These are phyloP conservation scores for Bubalus kerabau DNA, from an alignment of 2,113 vertebrate species.

Conservation along the genomic window DNA sequence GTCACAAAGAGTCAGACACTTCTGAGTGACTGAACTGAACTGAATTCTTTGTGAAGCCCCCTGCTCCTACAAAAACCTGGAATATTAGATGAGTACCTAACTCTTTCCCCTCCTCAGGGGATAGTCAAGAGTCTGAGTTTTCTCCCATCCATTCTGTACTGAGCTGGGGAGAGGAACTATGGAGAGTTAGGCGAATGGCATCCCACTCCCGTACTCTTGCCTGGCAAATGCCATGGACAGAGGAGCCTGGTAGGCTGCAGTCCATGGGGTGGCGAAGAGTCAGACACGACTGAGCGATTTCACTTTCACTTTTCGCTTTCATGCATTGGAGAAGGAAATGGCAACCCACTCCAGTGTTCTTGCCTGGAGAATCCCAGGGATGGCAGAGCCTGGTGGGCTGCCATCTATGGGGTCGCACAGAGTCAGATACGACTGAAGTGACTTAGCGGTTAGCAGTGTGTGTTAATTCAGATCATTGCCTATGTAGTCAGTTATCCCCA, in stretches of 20 bases:
- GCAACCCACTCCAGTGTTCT: too few relatives aligned
- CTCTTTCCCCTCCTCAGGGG: neutral
- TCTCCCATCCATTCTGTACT: neutral
- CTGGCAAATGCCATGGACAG: too few relatives aligned
- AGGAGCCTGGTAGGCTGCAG: too few relatives aligned
- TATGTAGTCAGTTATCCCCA: neutral
- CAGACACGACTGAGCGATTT: too few relatives aligned
- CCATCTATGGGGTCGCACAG: too few relatives aligned
- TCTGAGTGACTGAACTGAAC: rapidly evolving
- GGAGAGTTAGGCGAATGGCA: neutral
- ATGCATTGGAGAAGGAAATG: too few relatives aligned
- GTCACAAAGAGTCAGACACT: rapidly evolving
- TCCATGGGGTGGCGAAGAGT: too few relatives aligned
- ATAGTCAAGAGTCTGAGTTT: neutral
- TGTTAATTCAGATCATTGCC: neutral
- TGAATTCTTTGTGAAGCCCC: neutral
- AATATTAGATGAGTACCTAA: neutral
- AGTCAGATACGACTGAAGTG: too few relatives aligned
- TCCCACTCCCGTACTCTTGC: too few relatives aligned
- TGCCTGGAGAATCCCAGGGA: too few relatives aligned
- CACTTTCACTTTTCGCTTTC: too few relatives aligned
- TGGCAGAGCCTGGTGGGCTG: too few relatives aligned
- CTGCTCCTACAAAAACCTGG: neutral
- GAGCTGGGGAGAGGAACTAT: neutral
- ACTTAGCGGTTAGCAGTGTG: neutral